A percentile compares a stretch with the other conserved stretches of the same genome.
Evolutionary conservation across 2,797 vertebrate genomes (phyloP).

Genomic region (Astyanax mexicanus): DNA sequence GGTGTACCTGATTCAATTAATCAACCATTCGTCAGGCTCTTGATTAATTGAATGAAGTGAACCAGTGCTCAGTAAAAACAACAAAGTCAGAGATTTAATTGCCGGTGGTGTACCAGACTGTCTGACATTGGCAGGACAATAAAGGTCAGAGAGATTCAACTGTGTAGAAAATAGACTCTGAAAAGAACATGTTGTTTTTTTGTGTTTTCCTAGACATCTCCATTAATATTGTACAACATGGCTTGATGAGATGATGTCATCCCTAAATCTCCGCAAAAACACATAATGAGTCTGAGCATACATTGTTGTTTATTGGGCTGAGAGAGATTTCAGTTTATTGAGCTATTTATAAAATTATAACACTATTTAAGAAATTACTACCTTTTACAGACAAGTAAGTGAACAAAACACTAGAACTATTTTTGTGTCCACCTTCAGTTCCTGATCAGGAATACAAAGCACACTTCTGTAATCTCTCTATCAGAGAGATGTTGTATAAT

Average conservation of each 20-base stretch:
- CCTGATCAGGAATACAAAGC: no score
- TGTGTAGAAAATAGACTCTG: slow-evolving; percentile 6
- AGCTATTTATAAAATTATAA: no score
- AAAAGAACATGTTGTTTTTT: background rate
- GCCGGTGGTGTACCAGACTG: slow-evolving; percentile 6
- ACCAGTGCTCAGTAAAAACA: slow-evolving; percentile 20
- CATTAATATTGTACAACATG: background rate
- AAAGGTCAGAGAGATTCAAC: slow-evolving; percentile 4
- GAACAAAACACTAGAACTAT: no score
- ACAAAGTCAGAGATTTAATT: slow-evolving; percentile 34
- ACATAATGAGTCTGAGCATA: no score
- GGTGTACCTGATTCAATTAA: slow-evolving; percentile 38
- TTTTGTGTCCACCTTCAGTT: no score
- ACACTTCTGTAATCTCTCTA: no score
- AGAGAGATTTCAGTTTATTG: no score
- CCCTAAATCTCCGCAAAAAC: background rate
- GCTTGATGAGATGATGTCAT: background rate
- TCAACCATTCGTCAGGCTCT: slow-evolving; percentile 14
- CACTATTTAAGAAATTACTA: no score
- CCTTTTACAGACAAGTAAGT: no score
- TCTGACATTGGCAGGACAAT: slow-evolving; percentile 7
- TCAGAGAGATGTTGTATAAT: no score
- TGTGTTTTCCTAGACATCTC: slow-evolving; percentile 1
- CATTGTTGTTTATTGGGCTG: no score
- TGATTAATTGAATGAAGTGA: slow-evolving; percentile 33